Base-by-base conservation (phyloP, 2,797 vertebrate species). In the Pangasius larnaudii region DNA sequence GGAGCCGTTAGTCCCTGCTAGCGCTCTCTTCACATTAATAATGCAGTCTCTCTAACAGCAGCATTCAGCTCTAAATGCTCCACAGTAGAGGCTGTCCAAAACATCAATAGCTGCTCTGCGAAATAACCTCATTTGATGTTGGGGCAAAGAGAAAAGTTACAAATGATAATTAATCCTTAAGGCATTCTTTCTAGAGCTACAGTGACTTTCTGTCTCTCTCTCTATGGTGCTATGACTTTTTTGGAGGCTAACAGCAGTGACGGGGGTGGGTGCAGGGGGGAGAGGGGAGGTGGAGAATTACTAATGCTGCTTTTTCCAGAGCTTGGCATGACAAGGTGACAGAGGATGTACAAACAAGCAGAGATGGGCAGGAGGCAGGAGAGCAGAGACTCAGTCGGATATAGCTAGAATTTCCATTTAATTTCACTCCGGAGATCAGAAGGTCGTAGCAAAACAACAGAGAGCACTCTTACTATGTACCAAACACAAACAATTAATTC, bases 11-110 rank as follows among this genome's bases (percentile, higher is more conserved):
- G 88, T 92, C 90, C 89, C 92, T 90, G 86, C 92, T 91, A 91
- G 93, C 90, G 91, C 86, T 89, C 88, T 86, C 93, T 90, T 90
- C 84, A 83, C 91, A 94, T 94, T 94, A 95, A 95, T 94, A 94
- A 94, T 95, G 89, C 90, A 95, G 93, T 79, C 72, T 89, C 89
- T 94, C 92, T 93, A 93, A 95, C 91, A 91, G 93, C 91, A 91
- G 92, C 89, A 88, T 94, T 94, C 91, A 90, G 91, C 90, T 93
- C 92, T 92, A 93, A 93, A 93, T 72, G 86, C 80, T 91, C 91
- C 89, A 87, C 87, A 86, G 88, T 90, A 61, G 82, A 91, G 91
- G 92, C 84, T 92, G 87, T 93, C 89, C 91, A 89, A 90, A 90
- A 89, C 90, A 92, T 94, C 92, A 92, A 89, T 91, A 86, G 87